Percentiles rank a stretch among this genome's conserved stretches.
phyloP scores from a whole-genome alignment of 2,888 invertebrate genomes.

The Scaptomyza caliginosa region DNA sequence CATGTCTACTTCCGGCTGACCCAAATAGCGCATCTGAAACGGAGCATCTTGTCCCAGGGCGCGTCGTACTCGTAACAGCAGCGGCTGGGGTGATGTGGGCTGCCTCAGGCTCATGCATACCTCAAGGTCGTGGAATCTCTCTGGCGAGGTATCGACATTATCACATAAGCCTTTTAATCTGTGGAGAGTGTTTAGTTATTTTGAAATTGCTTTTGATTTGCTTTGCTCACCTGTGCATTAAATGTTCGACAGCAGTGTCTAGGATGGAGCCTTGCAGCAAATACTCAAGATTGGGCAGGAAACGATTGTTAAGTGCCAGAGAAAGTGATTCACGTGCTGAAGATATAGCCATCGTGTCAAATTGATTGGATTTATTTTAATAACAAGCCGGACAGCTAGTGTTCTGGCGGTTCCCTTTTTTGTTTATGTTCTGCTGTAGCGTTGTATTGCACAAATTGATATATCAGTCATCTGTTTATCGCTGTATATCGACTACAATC shows the following conservation, averaged over 20 bases:
- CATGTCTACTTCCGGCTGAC: slow-evolving; percentile 95
- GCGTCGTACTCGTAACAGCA: slow-evolving; percentile 92
- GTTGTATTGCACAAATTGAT: not conserved
- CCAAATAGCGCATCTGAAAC: slow-evolving; percentile 95
- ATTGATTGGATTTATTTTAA: not conserved
- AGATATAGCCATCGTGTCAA: slow-evolving; percentile 51
- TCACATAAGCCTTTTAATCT: slow-evolving; percentile 95
- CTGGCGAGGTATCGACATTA: slow-evolving; percentile 94
- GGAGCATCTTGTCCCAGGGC: slow-evolving; percentile 88
- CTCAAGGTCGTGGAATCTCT: slow-evolving; percentile 97
- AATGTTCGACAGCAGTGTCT: slow-evolving; percentile 95
- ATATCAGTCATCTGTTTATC: slow-evolving; percentile 2
- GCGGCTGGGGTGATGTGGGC: slow-evolving; percentile 87
- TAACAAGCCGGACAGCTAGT: not conserved
- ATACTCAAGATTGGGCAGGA: slow-evolving; percentile 97
- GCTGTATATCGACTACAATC: not conserved
- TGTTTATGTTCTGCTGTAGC: slow-evolving; percentile 23
- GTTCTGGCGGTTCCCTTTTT: not conserved
- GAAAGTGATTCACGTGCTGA: slow-evolving; percentile 86
- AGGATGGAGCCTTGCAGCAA: slow-evolving; percentile 96
- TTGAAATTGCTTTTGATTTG: not conserved
- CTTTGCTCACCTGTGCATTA: slow-evolving; percentile 88
- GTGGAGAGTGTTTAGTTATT: not conserved
- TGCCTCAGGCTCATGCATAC: slow-evolving; percentile 93
- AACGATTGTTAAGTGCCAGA: slow-evolving; percentile 92